A percentile compares a stretch with the other conserved stretches of the same genome.
These are phyloP conservation scores for Eumaeus atala DNA, from an alignment of 1,140 invertebrate species.

Conservation along the genomic window DNA sequence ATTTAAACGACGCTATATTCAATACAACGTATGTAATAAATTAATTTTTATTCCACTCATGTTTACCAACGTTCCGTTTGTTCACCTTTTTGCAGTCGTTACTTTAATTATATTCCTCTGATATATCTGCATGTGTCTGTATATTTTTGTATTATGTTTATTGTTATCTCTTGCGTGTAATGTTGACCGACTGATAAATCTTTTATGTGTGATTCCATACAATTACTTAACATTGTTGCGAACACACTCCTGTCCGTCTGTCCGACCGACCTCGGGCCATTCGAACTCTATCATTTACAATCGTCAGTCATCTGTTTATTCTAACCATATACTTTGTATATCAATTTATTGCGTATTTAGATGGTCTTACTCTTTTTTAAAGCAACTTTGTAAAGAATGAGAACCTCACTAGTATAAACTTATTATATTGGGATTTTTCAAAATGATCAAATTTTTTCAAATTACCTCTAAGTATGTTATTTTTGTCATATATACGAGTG, in stretches of 20 bases:
- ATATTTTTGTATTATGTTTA: conserved; percentile 19
- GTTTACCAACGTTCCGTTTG: conserved; percentile 38
- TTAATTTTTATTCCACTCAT: conserved; percentile 57
- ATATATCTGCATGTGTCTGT: conserved; percentile 26
- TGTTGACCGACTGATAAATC: conserved; percentile 22
- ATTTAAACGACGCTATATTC: background rate
- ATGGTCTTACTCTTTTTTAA: too few species aligned
- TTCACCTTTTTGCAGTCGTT: conserved; percentile 27
- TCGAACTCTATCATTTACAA: conserved; percentile 21
- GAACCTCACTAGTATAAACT: too few species aligned
- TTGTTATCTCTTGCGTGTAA: conserved; percentile 19
- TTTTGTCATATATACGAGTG: too few species aligned
- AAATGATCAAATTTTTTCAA: too few species aligned
- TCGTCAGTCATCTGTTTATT: conserved; percentile 19
- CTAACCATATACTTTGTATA: background rate
- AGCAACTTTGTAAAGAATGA: too few species aligned
- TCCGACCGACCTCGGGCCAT: conserved; percentile 13
- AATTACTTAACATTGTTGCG: conserved; percentile 25
- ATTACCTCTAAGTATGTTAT: too few species aligned
- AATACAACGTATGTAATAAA: conserved; percentile 44
- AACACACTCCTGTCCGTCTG: too few species aligned
- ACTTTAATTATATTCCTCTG: conserved; percentile 34
- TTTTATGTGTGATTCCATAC: conserved; percentile 20
- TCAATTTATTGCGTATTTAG: background rate
- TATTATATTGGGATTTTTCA: too few species aligned